Base-by-base conservation (phyloP, 1,140 invertebrate genomes). In the Papilio polyxenes region DNA sequence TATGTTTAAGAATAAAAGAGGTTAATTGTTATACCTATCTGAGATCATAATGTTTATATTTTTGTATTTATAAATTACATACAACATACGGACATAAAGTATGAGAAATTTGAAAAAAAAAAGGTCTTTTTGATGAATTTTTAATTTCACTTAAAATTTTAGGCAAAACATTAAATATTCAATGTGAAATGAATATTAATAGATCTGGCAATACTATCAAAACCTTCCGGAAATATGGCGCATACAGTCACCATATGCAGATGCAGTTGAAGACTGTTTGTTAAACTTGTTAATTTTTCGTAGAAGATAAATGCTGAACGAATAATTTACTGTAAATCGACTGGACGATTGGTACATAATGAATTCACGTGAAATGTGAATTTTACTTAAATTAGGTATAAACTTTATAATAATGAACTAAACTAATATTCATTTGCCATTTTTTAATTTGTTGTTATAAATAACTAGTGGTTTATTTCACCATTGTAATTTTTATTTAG, bases 241-340 rank as follows among this genome's bases (percentile, higher is more conserved):
- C 89, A 92, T 87, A 89, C 89, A 88, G 88, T 87, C 89, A 91
- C 91, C 90, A 92, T 90, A 92, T 92, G 91, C 92, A 92, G 92
- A 92, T 92, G 91, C 92, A 92, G 92, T 92, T 87, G 87, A 86
- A 90, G 88, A 88, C 88, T 87, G 91, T 90, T 91, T 91, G 89
- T 83, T 92, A 84, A 81, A 92, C 83, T 90, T 93, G 90, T 91
- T 90, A 92, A 90, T 90, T 92, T 89, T 89, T 92, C 88, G 87
- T 82, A 89, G 87, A 88, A 91, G 89, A 91, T 88, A 91, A 87
- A 93, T 91, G 88, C 84, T 85, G 83, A 78, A 89, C 89, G 85
- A 74, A 84, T 92, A 88, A 88, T 82, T 89, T 80, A 83, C 83
- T 85, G 81, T 84, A 82, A 85, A 86, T 82, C 81, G 82, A 83